Evolutionary conservation across 1,140 invertebrate genomes (phyloP).

Genomic region (Drosophila malerkotliana): DNA sequence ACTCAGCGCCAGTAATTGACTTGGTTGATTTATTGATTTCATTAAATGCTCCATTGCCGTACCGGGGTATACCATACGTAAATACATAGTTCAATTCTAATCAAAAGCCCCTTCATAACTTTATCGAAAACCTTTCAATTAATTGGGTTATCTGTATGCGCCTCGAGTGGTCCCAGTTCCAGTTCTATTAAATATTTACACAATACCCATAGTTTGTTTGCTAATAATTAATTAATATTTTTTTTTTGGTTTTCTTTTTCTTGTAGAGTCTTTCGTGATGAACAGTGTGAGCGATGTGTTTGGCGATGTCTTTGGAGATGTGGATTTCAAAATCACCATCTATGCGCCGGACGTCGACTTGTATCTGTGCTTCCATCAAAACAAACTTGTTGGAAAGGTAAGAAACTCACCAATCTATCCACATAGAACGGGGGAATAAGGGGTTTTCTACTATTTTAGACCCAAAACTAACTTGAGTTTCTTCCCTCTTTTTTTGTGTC

Average conservation of each 20-base stretch:
- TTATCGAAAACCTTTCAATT: constrained; percentile 80
- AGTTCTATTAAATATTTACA: constrained; percentile 62
- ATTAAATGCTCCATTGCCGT: constrained; percentile 23
- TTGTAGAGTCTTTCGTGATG: constrained; percentile 72
- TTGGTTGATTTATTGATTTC: constrained; percentile 40
- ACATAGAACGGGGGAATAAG: not conserved
- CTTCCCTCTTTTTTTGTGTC: not conserved
- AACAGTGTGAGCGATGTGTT: constrained; percentile 71
- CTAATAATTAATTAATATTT: constrained; percentile 65
- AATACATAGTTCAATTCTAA: constrained; percentile 41
- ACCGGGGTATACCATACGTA: not conserved
- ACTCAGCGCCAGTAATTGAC: constrained; percentile 48
- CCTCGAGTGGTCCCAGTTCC: constrained; percentile 44
- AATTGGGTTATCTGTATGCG: constrained; percentile 74
- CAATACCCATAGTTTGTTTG: constrained; percentile 54
- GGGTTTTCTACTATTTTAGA: not conserved
- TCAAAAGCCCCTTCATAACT: constrained; percentile 72
- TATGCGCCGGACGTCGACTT: constrained; percentile 73
- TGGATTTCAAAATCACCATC: constrained; percentile 74
- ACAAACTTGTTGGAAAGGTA: constrained; percentile 80
- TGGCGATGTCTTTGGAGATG: constrained; percentile 59
- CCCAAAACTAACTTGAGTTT: constrained; percentile 1
- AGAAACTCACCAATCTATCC: constrained; percentile 23
- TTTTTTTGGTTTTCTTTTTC: constrained; percentile 46
- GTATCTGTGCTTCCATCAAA: constrained; percentile 73